Base-by-base conservation (phyloP, 2,113 vertebrate species). In the Psilopogon haemacephalus region DNA sequence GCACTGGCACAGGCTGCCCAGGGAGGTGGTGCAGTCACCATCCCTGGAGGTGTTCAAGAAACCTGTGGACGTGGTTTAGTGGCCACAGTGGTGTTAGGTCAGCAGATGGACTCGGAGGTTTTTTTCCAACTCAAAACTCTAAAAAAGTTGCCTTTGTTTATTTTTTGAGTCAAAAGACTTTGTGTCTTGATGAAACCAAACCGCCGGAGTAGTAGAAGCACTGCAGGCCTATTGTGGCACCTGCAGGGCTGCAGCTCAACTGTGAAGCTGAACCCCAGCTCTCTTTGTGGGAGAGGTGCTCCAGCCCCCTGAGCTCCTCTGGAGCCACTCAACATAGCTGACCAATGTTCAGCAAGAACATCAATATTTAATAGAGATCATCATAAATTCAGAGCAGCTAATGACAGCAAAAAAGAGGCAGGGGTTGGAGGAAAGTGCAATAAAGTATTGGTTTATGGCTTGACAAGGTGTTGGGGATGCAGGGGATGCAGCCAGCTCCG, bases 181-280 rank as follows among this genome's bases (percentile, higher is more conserved):
- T 12, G 33, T 10, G 18, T 38, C 24, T 27, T 37, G n/a, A 24
- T 38, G 69, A 46, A 59, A 44, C 11, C 9, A 52, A 64, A 30
- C 21, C 0, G 2, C 15, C n/a, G 33, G 30, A 56, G 38, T 8
- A 10, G 8, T 3, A 28, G 40, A 19, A 30, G 58, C 5, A 5
- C 2, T 55, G 59, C 10, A 8, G 67, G 32, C 28, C 24, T 30
- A 15, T 32, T 27, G 2, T 1, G 6, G 33, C 63, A 27, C 1
- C 4, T 6, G 52, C 1, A 2, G 63, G 28, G 14, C 8, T 37
- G 37, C 28, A 42, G 27, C 59, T 12, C 1, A 1, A 5, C n/a
- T 27, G 12, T 12, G 12, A 50, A 50, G 23, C 23, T 50, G 23
- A 24, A 50, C 48, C 23, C 48, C 12, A 50, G 13, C 23, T 50